A percentile compares a stretch with the other conserved stretches of the same genome.
Evolutionary conservation across 2,888 invertebrate genomes (phyloP).

Genomic region (Zaprionus obscuricornis): DNA sequence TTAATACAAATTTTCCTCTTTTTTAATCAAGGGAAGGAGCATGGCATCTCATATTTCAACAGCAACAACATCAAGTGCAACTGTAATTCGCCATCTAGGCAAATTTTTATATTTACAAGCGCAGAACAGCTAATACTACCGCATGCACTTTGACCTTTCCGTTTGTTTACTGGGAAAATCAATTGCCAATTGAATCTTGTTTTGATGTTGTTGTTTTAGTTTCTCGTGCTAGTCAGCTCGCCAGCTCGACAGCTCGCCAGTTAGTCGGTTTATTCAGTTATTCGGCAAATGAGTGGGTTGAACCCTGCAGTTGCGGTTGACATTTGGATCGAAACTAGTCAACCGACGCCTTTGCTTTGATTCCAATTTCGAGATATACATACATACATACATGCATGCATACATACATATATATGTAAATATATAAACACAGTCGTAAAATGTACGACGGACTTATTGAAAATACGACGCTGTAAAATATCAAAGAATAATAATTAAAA

Average conservation of each 20-base stretch:
- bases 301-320: conserved; percentile 47
- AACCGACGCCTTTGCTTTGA: conserved; percentile 26
- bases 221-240: conserved; percentile 4
- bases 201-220: background rate
- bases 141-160: conserved; percentile 36
- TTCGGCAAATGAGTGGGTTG: conserved; percentile 30
- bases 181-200: conserved; percentile 23
- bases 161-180: conserved; percentile 19
- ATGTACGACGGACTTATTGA: too few relatives aligned
- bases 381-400: too few relatives aligned
- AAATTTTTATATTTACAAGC: too few relatives aligned
- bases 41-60: too few relatives aligned
- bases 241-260: background rate
- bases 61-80: conserved; percentile 8
- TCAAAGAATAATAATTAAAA: too few relatives aligned
- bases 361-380: background rate
- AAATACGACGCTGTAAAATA: too few relatives aligned
- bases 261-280: background rate
- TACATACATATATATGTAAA: too few relatives aligned
- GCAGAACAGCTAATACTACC: too few relatives aligned
- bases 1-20: too few relatives aligned
- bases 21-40: too few relatives aligned
- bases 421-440: too few relatives aligned
- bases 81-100: conserved; percentile 17
- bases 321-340: conserved; percentile 41